Evolutionary conservation across 2,888 invertebrate species (phyloP), one percentile per base, ranked within the genome.

Genomic region (Pelosia muscerda): DNA sequence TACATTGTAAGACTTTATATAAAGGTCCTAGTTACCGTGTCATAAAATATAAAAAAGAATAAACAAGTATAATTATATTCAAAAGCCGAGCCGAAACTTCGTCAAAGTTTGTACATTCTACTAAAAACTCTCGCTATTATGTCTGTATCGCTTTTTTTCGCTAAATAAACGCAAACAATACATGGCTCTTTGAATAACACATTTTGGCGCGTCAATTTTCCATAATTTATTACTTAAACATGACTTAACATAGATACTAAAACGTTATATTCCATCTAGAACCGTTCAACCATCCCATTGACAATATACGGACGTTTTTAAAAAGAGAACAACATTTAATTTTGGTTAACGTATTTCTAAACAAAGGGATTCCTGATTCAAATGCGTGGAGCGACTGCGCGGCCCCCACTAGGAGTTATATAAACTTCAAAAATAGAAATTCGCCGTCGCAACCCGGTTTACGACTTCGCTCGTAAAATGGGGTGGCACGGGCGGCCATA

Each of bases 391-490:
- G 82, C 78, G 81, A 79, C 79, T 81, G 83, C 78, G 78, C 80
- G 76, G 76, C 72, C 74, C 81, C 80, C 79, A 77, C 78, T 79
- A 75, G 72, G 81, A 85, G 88, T 89, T 90, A 90, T 88, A 88
- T 90, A 90, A 91, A 90, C 85, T 90, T 90, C 90, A 88, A 88
- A 91, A 91, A 91, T 90, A 91, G 90, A 90, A 89, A 86, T 88
- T 86, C 84, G 86, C 79, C 87, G 86, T 87, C 88, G 86, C 88
- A 84, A 83, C 88, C 83, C 80, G 83, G 77, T 91, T 91, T 90
- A 90, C 86, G 90, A 88, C 85, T 85, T 81, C 75, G 82, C 86
- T 90, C 90, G 87, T 91, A 90, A 90, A 90, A 89, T 79, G 58
- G 86, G 89, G 89, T 79, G 86, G 85, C 58, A 64, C 56, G 81